Evolutionary conservation across 1,140 invertebrate species (phyloP).

Genomic region (Heliconius eleuchia): DNA sequence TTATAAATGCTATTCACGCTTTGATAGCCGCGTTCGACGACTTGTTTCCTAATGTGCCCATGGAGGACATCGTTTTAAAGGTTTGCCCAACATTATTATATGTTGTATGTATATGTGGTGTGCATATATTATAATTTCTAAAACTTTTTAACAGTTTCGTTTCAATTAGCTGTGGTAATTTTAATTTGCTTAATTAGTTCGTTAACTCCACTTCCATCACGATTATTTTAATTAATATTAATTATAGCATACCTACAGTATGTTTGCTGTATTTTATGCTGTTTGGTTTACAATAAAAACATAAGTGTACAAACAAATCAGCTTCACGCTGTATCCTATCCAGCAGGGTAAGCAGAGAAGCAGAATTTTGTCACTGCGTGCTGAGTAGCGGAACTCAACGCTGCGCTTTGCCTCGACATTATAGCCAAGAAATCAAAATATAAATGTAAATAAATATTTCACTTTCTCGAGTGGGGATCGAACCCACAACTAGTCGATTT

Average conservation of each 20-base stretch:
- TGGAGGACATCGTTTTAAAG: conserved; percentile 77
- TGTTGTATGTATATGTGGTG: neutral
- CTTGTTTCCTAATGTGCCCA: conserved; percentile 76
- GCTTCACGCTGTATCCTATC: too few species aligned
- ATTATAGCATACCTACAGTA: neutral
- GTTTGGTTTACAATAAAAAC: neutral
- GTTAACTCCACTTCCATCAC: conserved; percentile 35
- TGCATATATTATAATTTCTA: neutral
- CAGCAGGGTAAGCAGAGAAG: too few species aligned
- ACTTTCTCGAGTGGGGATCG: too few species aligned
- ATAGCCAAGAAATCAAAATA: too few species aligned
- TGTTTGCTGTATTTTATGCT: neutral
- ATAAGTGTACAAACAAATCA: neutral
- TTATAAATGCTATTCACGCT: conserved; percentile 75
- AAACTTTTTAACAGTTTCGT: neutral
- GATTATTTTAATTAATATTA: conserved; percentile 36
- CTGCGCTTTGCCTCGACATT: too few species aligned
- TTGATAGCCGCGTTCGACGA: conserved; percentile 74
- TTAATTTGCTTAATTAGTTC: conserved; percentile 49
- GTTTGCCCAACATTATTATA: conserved; percentile 49
- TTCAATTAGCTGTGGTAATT: conserved; percentile 19
- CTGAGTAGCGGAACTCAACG: too few species aligned
- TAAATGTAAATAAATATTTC: too few species aligned
- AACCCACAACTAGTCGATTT: too few species aligned
- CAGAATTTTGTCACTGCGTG: too few species aligned